phyloP scores from a whole-genome alignment of 2,888 invertebrate genomes.

The Lasioglossum marginatum region DNA sequence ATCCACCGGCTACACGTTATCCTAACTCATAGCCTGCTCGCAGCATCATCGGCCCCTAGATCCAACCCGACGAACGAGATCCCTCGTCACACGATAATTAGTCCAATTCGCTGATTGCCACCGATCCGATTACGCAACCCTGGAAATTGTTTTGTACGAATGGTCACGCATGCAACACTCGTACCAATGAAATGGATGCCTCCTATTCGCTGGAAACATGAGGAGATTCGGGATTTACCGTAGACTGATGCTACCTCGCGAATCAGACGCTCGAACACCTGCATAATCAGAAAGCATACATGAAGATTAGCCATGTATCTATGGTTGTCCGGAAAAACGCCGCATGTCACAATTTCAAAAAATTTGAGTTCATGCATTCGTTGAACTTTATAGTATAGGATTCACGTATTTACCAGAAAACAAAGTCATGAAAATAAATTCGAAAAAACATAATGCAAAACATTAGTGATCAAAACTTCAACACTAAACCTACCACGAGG shows the following conservation, averaged over 20 bases:
- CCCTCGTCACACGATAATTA: conserved; percentile 15
- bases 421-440: too few relatives aligned
- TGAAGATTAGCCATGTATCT: background rate
- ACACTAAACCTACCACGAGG: too few relatives aligned
- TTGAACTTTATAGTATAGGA: too few relatives aligned
- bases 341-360: too few relatives aligned
- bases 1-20: conserved; percentile 16
- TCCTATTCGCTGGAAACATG: background rate
- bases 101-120: conserved; percentile 14
- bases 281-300: background rate
- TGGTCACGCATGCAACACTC: background rate
- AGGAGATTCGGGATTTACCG: background rate
- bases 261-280: background rate
- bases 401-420: too few relatives aligned
- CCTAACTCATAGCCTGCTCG: background rate
- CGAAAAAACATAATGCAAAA: too few relatives aligned
- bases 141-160: conserved; percentile 22
- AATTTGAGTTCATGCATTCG: too few relatives aligned
- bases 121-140: conserved; percentile 17
- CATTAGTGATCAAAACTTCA: too few relatives aligned
- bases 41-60: background rate
- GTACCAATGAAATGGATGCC: background rate
- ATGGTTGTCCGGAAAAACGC: too few relatives aligned
- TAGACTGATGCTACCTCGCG: background rate
- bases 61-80: conserved; percentile 4